Base-by-base conservation (phyloP, 2,888 invertebrate genomes). In the Conistra vaccinii region DNA sequence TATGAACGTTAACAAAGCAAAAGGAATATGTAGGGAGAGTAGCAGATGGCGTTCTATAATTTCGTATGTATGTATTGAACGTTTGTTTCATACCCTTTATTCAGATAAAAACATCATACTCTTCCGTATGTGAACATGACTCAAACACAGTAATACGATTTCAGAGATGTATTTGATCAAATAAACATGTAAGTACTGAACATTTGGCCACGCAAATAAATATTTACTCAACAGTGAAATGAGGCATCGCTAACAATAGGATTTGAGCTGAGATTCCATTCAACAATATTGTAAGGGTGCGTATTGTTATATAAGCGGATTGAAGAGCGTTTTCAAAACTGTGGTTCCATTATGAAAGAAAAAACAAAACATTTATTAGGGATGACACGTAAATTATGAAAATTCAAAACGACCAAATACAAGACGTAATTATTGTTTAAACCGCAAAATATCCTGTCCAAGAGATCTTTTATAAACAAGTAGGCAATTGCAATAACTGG, bases 211-310 rank as follows among this genome's bases (percentile, higher is more conserved):
- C 58, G 53, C 57, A 70, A 63, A 81, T 77, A 82, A 81, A 70
- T 81, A 81, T 75, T 67, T 67, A 75, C 57, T 70, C 75, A 67
- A 55, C 80, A 26, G 17, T 45, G 23, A 67, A 70, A 32, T 70
- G 80, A 75, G 75, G 67, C 75, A 80, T 70, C 7, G 17, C 80
- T 63, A 80, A 80, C 80, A 80, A 80, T 80, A 80, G 67, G 53
- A 70, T 29, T 48, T 67, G 67, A 63, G 20, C 68, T n/a, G 29
- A 67, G 51, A 73, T 79, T 67, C 55, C 73, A 67, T 78, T 67
- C 48, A 71, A 48, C 26, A 68, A 51, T 61, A 57, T 76, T 48
- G 76, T 76, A 48, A 55, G 55, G 45, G 32, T 35, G 29, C 6
- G 48, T 39, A 0, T 35, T 53, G 29, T 1, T 14, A 20, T 48